Conservation (phyloP, 2,888 invertebrate species). For the Boloria euphrosyne region DNA sequence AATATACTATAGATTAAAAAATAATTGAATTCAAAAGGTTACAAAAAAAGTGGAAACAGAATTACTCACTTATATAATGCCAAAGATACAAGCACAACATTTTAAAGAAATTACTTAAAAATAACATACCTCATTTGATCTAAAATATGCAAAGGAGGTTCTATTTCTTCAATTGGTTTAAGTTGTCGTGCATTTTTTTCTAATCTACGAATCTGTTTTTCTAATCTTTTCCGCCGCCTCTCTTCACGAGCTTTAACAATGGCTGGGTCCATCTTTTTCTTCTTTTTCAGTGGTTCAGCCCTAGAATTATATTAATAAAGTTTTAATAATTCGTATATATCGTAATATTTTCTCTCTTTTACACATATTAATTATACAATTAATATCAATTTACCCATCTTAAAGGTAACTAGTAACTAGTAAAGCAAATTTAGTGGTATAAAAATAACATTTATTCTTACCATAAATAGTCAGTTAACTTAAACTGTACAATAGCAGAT, state of each 20-base stretch:
- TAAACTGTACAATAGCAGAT: slow-evolving; percentile 61
- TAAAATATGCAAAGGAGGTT: slow-evolving; percentile 85
- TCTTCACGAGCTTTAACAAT: slow-evolving; percentile 91
- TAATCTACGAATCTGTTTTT: slow-evolving; percentile 92
- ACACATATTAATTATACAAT: no score
- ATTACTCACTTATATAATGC: no score
- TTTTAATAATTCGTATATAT: no score
- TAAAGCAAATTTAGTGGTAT: no score
- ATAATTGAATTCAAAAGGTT: no score
- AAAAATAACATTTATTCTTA: slow-evolving; percentile 44
- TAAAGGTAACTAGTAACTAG: no score
- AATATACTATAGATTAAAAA: no score
- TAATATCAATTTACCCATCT: no score
- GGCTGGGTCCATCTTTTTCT: slow-evolving; percentile 91
- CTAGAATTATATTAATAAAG: slow-evolving; percentile 63
- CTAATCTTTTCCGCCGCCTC: slow-evolving; percentile 90
- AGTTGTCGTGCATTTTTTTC: slow-evolving; percentile 91
- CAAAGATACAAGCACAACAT: no score
- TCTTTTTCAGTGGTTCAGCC: slow-evolving; percentile 95
- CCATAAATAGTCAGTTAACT: slow-evolving; percentile 71
- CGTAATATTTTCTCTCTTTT: no score
- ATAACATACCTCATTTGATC: slow-evolving; percentile 84
- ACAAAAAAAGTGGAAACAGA: no score
- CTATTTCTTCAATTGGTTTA: slow-evolving; percentile 95
- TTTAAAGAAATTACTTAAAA: neutral